phyloP scores from a whole-genome alignment of 2,797 vertebrate genomes.

The Rhodeus uyekii region DNA sequence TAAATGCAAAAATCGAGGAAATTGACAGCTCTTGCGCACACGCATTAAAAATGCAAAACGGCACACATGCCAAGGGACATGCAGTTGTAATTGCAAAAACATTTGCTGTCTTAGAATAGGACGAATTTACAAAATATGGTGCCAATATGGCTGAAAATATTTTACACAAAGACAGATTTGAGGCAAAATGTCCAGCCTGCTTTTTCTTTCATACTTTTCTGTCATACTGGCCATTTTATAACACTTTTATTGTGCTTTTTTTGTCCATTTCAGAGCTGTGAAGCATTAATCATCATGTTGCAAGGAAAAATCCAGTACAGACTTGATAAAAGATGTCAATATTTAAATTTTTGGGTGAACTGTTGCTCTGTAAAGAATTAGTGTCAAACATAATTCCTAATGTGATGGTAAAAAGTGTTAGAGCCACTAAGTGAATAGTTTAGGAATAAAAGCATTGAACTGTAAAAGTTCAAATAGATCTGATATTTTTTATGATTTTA shows the following conservation, averaged over 20 bases:
- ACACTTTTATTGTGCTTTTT: neutral
- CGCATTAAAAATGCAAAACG: slow-evolving; percentile 38
- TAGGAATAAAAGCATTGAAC: neutral
- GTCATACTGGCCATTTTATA: neutral
- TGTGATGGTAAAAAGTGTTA: neutral
- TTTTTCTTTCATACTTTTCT: neutral
- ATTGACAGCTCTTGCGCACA: slow-evolving; percentile 1
- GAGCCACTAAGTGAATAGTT: neutral
- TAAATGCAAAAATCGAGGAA: slow-evolving; percentile 19
- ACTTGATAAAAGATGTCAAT: neutral
- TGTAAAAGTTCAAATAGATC: slow-evolving; percentile 7
- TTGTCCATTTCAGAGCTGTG: neutral
- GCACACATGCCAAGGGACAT: slow-evolving; percentile 2
- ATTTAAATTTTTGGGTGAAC: neutral
- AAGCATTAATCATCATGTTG: neutral
- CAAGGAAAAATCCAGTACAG: neutral
- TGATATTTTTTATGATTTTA: slow-evolving; percentile 36
- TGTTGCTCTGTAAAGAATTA: neutral
- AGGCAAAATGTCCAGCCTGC: neutral
- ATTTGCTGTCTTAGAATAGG: neutral
- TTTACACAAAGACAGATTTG: neutral
- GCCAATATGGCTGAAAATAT: neutral
- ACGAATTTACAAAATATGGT: neutral
- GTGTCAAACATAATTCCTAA: neutral
- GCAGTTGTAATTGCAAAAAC: slow-evolving; percentile 11